Base-by-base conservation (phyloP, 1,140 invertebrate genomes). In the Lepidurus arcticus region DNA sequence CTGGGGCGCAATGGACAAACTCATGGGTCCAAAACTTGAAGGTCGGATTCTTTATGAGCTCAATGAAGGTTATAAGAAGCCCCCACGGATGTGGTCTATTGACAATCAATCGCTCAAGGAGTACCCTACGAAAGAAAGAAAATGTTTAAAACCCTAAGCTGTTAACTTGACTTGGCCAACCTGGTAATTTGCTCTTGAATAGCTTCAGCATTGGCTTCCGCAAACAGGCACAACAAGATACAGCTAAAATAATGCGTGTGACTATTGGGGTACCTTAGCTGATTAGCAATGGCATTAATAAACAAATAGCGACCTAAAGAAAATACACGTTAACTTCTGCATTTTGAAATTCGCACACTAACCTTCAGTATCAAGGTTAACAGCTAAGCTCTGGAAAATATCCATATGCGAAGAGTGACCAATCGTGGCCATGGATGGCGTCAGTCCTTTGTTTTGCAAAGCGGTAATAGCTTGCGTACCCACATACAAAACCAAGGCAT, bases 191-290 rank as follows among this genome's bases (percentile, higher is more conserved):
- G 90, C 81, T 91, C 91, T 83, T 97, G 97, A 79, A 99, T 97
- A 9, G 94, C 94, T 86, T 99, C 96, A 0, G 94, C 93, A 82
- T 98, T 98, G 16, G 97, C 96, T 85, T 99, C 97, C n/a, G 93
- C 94, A 85, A 99, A 99, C 74, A 99, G 87, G 84, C 98, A 98
- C 26, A 99, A 88, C 3, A 99, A 88, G 10, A 95, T 94, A 85
- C 97, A 98, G 81, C 96, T 98, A 87, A 99, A 99, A 87, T 99
- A 99, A 87, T 99, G 97, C 1, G 98, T 99, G 85, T 99, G 97
- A 82, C 95, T 98, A 86, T 99, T 99, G 1, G 98, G 98, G 86
- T 98, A 99, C 5, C 98, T 89, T 81, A 99, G 86, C 84, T 99
- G 98, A 87, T 99, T 99, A 42, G 96, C 96, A 81, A 99, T 96